A percentile compares a stretch with the other conserved stretches of the same genome.
These are phyloP conservation scores for Lanius ludovicianus DNA, from an alignment of 2,113 vertebrate species.

Conservation along the genomic window DNA sequence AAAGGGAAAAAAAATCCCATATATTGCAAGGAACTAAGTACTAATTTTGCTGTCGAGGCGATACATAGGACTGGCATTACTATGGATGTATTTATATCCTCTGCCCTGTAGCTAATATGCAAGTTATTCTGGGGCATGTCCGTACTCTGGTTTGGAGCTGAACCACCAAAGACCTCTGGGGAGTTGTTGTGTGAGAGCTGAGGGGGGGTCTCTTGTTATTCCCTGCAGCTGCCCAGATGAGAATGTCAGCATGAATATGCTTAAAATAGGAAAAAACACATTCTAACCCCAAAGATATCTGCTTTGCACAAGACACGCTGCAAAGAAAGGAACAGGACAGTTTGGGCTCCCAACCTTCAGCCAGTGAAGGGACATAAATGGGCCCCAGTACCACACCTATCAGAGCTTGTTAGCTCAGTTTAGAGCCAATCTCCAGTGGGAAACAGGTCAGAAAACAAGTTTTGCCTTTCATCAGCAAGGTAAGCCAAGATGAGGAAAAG, in stretches of 20 bases:
- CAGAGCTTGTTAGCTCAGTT: background rate
- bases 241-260: background rate
- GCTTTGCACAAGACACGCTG: background rate
- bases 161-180: background rate
- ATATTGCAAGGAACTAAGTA: background rate
- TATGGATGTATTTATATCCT: constrained; percentile 13
- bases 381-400: background rate
- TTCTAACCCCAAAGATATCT: background rate
- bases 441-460: background rate
- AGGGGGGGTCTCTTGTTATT: background rate
- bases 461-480: background rate
- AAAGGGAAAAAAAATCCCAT: background rate
- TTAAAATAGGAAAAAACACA: background rate
- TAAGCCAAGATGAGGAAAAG: background rate
- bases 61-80: background rate
- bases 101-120: background rate
- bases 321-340: background rate
- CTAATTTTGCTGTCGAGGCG: background rate
- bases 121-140: background rate
- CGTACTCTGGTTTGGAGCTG: background rate
- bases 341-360: rapidly evolving
- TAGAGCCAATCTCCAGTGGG: background rate
- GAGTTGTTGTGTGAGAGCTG: background rate
- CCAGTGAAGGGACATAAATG: background rate
- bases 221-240: background rate